Evolutionary conservation across 2,113 vertebrate genomes (phyloP).

Genomic region (Ochotona princeps): DNA sequence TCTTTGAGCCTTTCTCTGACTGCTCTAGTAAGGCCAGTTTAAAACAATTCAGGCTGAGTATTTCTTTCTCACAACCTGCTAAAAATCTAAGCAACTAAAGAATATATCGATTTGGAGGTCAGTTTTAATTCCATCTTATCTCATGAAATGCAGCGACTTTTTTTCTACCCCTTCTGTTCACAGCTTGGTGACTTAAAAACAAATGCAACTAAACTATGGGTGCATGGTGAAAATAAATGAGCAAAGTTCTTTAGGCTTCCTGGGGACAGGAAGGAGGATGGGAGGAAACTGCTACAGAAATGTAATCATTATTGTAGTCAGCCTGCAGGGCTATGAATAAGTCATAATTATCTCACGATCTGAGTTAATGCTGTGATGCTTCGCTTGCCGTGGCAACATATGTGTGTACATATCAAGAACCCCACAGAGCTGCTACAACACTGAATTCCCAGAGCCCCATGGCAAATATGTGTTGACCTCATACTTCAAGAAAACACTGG

Average conservation of each 20-base stretch:
- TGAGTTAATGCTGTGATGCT: slow-evolving; percentile 72
- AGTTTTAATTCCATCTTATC: slow-evolving; percentile 46
- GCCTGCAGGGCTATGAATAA: slow-evolving; percentile 80
- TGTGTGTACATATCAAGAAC: slow-evolving; percentile 53
- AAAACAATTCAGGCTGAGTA: neutral
- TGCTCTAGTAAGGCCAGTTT: slow-evolving; percentile 47
- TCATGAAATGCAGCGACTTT: slow-evolving; percentile 45
- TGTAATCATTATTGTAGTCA: slow-evolving; percentile 78
- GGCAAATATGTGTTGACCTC: neutral
- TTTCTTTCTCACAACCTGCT: slow-evolving; percentile 5
- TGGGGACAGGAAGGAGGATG: slow-evolving; percentile 76
- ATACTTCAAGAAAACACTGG: neutral
- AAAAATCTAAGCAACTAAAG: slow-evolving; percentile 61
- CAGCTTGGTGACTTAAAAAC: slow-evolving; percentile 52
- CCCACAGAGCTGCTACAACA: neutral
- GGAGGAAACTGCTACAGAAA: slow-evolving; percentile 77
- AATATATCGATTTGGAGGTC: slow-evolving; percentile 41
- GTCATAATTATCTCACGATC: slow-evolving; percentile 81
- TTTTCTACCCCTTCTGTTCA: slow-evolving; percentile 2
- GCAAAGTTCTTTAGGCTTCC: slow-evolving; percentile 75
- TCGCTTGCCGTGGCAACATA: slow-evolving; percentile 66
- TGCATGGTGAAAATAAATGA: slow-evolving; percentile 74
- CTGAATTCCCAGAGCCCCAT: neutral
- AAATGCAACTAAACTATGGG: slow-evolving; percentile 61
- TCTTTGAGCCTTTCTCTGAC: slow-evolving; percentile 25